Evolutionary conservation across 2,113 vertebrate species (phyloP).

Genomic region (Python bivittatus): DNA sequence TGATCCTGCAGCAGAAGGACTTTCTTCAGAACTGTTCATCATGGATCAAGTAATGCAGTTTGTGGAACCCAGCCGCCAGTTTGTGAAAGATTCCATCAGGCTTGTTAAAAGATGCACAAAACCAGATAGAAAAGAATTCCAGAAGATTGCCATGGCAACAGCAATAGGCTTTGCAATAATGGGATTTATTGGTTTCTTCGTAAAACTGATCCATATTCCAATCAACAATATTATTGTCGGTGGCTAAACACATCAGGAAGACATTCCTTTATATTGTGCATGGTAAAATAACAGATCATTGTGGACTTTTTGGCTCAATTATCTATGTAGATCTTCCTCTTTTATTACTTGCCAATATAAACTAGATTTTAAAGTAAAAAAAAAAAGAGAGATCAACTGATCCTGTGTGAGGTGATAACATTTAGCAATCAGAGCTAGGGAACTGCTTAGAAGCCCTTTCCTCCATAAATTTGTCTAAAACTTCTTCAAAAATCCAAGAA

Average conservation of each 20-base stretch:
- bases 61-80: slow-evolving; percentile 95
- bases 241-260: no score
- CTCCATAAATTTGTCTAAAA: no score
- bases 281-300: not conserved
- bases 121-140: slow-evolving; percentile 99
- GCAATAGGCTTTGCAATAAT: slow-evolving; percentile 98
- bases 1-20: no score
- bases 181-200: slow-evolving; percentile 99
- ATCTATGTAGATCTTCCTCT: slow-evolving; percentile 16
- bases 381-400: no score
- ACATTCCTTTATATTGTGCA: slow-evolving; percentile 14
- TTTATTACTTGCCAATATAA: slow-evolving; percentile 55
- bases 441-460: no score
- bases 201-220: slow-evolving; percentile 97
- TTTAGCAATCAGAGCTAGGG: no score
- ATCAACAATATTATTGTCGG: slow-evolving; percentile 99
- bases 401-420: no score
- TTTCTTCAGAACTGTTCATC: no score
- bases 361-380: slow-evolving; percentile 44
- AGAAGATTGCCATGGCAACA: slow-evolving; percentile 99
- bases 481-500: no score
- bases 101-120: slow-evolving; percentile 98
- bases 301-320: not conserved
- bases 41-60: slow-evolving; percentile 99
- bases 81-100: slow-evolving; percentile 97